Evolutionary conservation across 2,113 vertebrate species (phyloP), one percentile per base, ranked within the genome.

Genomic region (Nothoprocta pentlandii): DNA sequence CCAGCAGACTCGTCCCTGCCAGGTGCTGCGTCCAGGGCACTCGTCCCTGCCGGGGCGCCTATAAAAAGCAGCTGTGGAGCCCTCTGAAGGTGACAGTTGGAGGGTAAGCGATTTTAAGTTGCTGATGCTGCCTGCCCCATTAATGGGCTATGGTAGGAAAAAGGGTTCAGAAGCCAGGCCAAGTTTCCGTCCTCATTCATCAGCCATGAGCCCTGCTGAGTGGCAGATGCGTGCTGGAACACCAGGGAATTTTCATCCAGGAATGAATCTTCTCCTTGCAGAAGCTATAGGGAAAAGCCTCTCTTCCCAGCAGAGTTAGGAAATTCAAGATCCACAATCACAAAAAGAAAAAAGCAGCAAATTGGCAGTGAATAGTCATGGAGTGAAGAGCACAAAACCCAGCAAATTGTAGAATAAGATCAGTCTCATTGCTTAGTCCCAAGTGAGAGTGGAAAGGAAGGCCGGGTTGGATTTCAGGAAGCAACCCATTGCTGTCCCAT

Each of bases 341-440:
- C 28, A 56, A 17, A 30, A 30, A 32, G 10, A 56, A 32, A 56
- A 32, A 30, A 56, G 10, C 13, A 56, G 54, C 26, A 39, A 53
- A 2, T 6, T 12, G 23, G 12, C 30, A 25, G 58, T 5, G 6
- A n/a, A 32, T 3, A 13, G 0, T 15, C 54, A 56, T 39, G 47
- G 16, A 8, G 32, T 0, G 2, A 5, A 8, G 26, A 16, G 16
- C 1, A n/a, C 32, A 46, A 22, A 44, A 1, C 11, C 44, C 28
- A 32, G 54, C 54, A 30, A 32, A 56, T 28, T 19, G 54, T 9
- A 56, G 28, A 56, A 32, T 56, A 56, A 56, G 49, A 32, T 41
- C 58, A 49, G 10, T 25, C 75, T 58, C 66, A 2, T 5, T 64
- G 42, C 59, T 51, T 7, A 13, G 53, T 5, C 49, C 74, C 0